phyloP scores from a whole-genome alignment of 2,113 vertebrate genomes.

The Pachycephala philippinensis region DNA sequence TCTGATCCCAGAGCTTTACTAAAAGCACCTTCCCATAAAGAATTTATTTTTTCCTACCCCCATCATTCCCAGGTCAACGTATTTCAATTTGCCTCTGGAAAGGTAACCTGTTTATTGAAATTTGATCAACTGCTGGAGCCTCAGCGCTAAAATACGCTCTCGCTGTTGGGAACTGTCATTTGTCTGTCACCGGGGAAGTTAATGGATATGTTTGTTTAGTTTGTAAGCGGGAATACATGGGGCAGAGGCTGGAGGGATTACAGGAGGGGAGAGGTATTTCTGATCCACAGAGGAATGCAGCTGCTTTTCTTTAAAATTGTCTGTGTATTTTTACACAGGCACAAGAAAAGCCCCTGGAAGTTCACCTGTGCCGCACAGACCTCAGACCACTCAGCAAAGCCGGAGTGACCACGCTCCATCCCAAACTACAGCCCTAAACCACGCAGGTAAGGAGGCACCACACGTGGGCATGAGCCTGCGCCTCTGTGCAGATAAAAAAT shows the following conservation, averaged over 20 bases:
- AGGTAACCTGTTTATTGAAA: constrained; percentile 55
- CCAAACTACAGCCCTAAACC: fast-evolving
- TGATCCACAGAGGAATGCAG: constrained; percentile 64
- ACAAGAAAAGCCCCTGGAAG: background rate
- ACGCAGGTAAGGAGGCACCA: background rate
- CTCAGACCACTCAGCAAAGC: background rate
- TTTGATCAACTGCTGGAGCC: constrained; percentile 12
- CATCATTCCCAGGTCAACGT: background rate
- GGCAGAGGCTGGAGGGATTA: constrained; percentile 40
- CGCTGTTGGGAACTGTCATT: constrained; percentile 57
- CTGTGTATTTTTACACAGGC: background rate
- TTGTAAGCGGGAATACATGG: constrained; percentile 48
- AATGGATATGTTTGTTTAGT: constrained; percentile 68
- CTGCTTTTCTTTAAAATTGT: constrained; percentile 37
- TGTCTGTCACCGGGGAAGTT: constrained; percentile 53
- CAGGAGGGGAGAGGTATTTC: constrained; percentile 37
- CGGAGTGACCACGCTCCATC: fast-evolving
- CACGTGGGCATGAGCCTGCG: background rate
- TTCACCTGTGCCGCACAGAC: background rate
- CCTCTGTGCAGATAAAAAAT: background rate
- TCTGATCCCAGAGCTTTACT: background rate
- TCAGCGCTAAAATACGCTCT: constrained; percentile 13
- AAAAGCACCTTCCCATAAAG: background rate
- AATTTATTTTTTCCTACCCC: background rate
- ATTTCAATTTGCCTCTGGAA: background rate